phyloP scores from a whole-genome alignment of 2,113 vertebrate genomes.

The Tragelaphus buxtoni region DNA sequence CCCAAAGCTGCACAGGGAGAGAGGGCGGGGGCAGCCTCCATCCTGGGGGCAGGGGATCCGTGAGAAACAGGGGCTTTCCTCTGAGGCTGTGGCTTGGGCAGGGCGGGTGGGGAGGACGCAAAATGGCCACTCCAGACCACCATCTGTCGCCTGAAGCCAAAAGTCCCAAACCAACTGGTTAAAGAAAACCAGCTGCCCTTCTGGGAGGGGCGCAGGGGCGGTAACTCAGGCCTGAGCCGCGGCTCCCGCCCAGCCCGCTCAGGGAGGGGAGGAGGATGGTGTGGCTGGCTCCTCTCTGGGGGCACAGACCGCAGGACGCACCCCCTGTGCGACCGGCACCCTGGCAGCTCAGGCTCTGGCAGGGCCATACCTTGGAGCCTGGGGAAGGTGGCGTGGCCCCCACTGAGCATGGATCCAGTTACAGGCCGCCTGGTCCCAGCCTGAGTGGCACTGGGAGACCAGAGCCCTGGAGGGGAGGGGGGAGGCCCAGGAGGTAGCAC shows the following conservation, averaged over 20 bases:
- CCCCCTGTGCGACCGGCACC: fast-evolving
- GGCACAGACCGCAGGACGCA: background rate
- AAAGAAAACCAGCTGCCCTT: background rate
- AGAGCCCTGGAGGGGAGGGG: background rate
- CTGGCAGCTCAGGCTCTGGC: background rate
- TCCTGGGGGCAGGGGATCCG: background rate
- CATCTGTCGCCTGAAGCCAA: constrained; percentile 74
- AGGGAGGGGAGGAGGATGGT: background rate
- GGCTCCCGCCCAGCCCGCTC: background rate
- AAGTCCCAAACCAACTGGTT: constrained; percentile 61
- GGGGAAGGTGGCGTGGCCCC: background rate
- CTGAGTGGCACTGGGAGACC: background rate
- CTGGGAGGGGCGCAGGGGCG: background rate
- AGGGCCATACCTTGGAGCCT: background rate
- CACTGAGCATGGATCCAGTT: background rate
- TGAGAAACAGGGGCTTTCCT: background rate
- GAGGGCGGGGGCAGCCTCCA: background rate
- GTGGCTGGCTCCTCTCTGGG: background rate
- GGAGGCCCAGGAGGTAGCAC: background rate
- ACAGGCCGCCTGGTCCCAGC: background rate
- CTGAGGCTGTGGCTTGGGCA: background rate
- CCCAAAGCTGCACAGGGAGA: background rate
- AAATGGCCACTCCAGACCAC: constrained; percentile 49
- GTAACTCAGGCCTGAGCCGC: background rate
- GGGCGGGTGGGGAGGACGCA: background rate